phyloP scores from a whole-genome alignment of 2,113 vertebrate genomes.

The Corynorhinus townsendii region DNA sequence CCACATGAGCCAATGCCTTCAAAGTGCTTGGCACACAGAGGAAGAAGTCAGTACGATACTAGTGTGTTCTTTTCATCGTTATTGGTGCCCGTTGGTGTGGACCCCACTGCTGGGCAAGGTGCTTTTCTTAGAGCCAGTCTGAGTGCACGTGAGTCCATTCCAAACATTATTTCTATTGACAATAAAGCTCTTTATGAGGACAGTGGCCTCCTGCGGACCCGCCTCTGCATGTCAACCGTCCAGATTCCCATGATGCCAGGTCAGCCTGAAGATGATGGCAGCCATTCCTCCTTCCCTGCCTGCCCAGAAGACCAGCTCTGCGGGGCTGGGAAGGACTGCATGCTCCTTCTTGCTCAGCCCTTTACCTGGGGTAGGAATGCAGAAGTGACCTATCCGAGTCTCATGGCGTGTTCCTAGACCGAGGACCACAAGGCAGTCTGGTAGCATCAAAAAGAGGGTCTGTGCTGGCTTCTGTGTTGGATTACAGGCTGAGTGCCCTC shows the following conservation, averaged over 20 bases:
- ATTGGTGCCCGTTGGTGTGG: neutral
- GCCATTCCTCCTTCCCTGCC: neutral
- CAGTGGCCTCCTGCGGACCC: neutral
- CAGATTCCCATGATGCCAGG: neutral
- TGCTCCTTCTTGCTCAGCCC: neutral
- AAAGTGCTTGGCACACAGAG: neutral
- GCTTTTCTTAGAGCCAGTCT: neutral
- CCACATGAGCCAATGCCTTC: neutral
- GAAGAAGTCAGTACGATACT: neutral
- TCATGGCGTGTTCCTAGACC: neutral
- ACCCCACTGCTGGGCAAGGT: neutral
- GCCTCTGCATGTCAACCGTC: accelerated
- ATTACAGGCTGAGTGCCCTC: neutral
- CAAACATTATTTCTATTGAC: neutral
- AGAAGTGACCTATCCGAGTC: neutral
- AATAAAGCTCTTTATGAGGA: neutral
- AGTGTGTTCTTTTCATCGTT: neutral
- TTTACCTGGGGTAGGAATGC: neutral
- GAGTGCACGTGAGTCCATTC: neutral
- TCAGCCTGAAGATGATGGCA: neutral
- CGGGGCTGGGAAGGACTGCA: neutral
- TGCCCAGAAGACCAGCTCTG: neutral
- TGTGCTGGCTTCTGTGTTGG: neutral
- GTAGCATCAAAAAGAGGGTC: neutral
- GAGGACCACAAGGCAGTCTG: neutral